Conservation (phyloP, 2,113 vertebrate species). For the Gambusia affinis region DNA sequence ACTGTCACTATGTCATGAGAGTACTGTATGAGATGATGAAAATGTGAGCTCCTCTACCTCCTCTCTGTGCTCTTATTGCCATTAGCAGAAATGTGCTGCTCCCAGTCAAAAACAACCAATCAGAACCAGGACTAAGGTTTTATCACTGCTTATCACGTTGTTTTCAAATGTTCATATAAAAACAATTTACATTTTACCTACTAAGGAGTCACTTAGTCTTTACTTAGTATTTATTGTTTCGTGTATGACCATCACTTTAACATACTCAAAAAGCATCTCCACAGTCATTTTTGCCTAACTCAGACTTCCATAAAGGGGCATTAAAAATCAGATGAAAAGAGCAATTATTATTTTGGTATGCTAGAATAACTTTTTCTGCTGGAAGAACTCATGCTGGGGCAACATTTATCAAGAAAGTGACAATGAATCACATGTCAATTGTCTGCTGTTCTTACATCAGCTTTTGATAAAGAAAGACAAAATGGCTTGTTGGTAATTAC, state of each 20-base stretch:
- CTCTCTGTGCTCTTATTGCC: too few relatives aligned
- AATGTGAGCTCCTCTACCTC: too few relatives aligned
- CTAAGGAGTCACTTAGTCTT: neutral
- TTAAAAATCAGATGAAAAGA: neutral
- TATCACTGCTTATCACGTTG: too few relatives aligned
- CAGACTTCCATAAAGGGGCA: neutral
- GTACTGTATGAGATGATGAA: too few relatives aligned
- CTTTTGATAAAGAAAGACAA: constrained; percentile 15
- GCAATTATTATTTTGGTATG: neutral
- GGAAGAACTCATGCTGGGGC: neutral
- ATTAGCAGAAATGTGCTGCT: too few relatives aligned
- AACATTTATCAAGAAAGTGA: constrained; percentile 2
- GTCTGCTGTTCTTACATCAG: constrained; percentile 2
- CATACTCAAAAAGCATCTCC: neutral
- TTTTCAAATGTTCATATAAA: too few relatives aligned
- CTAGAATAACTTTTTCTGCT: neutral
- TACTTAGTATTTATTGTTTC: neutral
- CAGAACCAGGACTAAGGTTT: too few relatives aligned
- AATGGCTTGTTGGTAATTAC: constrained; percentile 23
- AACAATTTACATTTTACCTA: too few relatives aligned
- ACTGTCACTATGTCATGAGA: too few relatives aligned
- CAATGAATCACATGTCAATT: constrained; percentile 9
- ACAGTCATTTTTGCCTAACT: neutral
- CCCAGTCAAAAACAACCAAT: too few relatives aligned
- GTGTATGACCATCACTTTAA: neutral